Evolutionary conservation across 2,888 invertebrate species (phyloP).

Genomic region (Eupithecia vulgata): DNA sequence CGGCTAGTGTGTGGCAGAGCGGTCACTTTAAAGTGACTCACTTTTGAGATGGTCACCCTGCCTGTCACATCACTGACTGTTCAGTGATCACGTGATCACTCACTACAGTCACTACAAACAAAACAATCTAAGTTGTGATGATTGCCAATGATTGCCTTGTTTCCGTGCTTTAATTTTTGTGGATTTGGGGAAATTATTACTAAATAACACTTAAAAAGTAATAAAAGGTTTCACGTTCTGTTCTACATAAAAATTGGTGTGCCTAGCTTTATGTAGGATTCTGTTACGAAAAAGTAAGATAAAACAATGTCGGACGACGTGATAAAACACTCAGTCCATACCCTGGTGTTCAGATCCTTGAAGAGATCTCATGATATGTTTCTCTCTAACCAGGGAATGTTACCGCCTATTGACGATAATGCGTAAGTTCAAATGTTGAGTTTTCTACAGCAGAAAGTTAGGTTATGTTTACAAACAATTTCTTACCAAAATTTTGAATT

Average conservation of each 20-base stretch:
- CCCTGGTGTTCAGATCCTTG: constrained; percentile 97
- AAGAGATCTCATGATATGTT: constrained; percentile 99
- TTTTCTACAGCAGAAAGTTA: constrained; percentile 13
- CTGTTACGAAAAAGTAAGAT: not conserved
- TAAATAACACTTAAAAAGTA: not conserved
- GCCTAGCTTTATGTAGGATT: not conserved
- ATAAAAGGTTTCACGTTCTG: not conserved
- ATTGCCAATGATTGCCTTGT: not conserved
- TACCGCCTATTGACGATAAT: constrained; percentile 93
- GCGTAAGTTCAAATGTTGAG: constrained; percentile 85
- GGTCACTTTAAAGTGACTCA: too few species aligned
- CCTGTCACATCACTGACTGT: too few species aligned
- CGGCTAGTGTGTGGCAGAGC: too few species aligned
- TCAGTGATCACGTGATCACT: too few species aligned
- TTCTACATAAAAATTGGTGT: not conserved
- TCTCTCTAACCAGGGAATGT: constrained; percentile 92
- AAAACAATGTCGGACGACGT: constrained; percentile 89
- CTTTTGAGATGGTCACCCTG: too few species aligned
- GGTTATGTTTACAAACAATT: constrained; percentile 26
- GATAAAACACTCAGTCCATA: constrained; percentile 98
- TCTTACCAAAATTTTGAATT: not conserved
- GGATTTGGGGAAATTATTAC: not conserved
- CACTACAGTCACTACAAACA: not conserved
- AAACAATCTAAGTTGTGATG: not conserved
- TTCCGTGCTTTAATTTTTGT: not conserved